Evolutionary conservation across 1,140 invertebrate genomes (phyloP).

Genomic region (Drosophila sucinea): DNA sequence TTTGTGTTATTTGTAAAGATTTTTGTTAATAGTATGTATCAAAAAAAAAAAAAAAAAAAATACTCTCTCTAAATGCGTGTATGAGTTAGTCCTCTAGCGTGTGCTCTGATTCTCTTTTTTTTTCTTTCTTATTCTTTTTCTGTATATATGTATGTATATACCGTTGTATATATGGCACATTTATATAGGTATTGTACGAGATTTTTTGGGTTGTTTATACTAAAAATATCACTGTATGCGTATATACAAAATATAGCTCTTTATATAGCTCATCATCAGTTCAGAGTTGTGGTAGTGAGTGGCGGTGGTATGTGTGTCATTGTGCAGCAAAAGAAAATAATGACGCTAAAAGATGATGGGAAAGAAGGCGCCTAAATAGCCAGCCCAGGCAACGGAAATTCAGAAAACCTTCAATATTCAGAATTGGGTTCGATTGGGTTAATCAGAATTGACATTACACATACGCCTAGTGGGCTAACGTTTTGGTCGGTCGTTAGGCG

Average conservation of each 20-base stretch:
- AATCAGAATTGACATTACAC: slow-evolving; percentile 41
- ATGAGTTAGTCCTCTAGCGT: slow-evolving; percentile 9
- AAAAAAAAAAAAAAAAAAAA: no score
- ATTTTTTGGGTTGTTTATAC: slow-evolving; percentile 78
- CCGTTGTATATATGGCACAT: slow-evolving; percentile 31
- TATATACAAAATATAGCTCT: slow-evolving; percentile 56
- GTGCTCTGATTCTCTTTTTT: not conserved
- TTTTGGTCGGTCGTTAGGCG: slow-evolving; percentile 25
- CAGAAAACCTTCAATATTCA: slow-evolving; percentile 25
- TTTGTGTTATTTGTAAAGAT: slow-evolving; percentile 24
- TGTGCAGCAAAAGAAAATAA: slow-evolving; percentile 55
- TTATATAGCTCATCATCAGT: slow-evolving; percentile 43
- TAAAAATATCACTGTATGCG: slow-evolving; percentile 82
- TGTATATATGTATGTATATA: slow-evolving; percentile 34
- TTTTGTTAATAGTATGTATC: slow-evolving; percentile 43
- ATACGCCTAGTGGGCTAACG: slow-evolving; percentile 49
- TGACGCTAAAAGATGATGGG: slow-evolving; percentile 44
- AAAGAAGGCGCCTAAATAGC: slow-evolving; percentile 45
- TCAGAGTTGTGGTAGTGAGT: slow-evolving; percentile 23
- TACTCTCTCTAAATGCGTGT: slow-evolving; percentile 1
- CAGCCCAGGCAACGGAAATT: slow-evolving; percentile 20
- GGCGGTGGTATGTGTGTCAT: slow-evolving; percentile 48
- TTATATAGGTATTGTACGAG: slow-evolving; percentile 31
- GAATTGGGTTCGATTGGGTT: not conserved
- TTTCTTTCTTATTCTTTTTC: slow-evolving; percentile 1